Percentiles rank a stretch among this genome's conserved stretches.
Conservation (phyloP, 2,113 vertebrate genomes). For the Gila orcuttii region DNA sequence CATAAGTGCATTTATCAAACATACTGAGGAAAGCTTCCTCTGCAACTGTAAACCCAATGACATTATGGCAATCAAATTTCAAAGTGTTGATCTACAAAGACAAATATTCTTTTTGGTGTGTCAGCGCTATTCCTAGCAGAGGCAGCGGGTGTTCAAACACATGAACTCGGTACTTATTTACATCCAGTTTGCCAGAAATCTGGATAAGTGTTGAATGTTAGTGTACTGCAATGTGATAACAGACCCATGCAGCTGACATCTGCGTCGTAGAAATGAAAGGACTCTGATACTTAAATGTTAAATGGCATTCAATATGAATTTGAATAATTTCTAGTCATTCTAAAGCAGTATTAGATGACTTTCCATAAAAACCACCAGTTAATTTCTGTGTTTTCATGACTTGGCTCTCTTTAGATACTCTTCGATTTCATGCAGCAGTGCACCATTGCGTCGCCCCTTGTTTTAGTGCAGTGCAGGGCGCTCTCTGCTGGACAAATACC, state of each 20-base stretch:
- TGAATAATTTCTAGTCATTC: neutral
- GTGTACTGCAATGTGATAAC: neutral
- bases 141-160: neutral
- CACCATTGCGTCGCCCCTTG: neutral
- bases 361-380: neutral
- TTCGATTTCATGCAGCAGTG: neutral
- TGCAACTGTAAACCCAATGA: neutral
- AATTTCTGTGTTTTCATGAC: neutral
- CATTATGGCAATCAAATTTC: constrained; percentile 23
- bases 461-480: constrained; percentile 1
- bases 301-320: neutral
- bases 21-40: constrained; percentile 15
- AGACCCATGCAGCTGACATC: neutral
- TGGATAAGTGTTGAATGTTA: neutral
- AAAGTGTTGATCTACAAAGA: constrained; percentile 18
- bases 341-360: neutral
- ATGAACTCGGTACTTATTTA: neutral
- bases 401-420: neutral
- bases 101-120: neutral
- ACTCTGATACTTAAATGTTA: neutral
- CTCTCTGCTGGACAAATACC: constrained; percentile 32
- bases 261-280: too few species aligned
- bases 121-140: neutral
- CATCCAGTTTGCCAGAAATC: neutral
- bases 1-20: constrained; percentile 46